phyloP scores from a whole-genome alignment of 2,797 vertebrate genomes.

The Cichlasoma orientale region DNA sequence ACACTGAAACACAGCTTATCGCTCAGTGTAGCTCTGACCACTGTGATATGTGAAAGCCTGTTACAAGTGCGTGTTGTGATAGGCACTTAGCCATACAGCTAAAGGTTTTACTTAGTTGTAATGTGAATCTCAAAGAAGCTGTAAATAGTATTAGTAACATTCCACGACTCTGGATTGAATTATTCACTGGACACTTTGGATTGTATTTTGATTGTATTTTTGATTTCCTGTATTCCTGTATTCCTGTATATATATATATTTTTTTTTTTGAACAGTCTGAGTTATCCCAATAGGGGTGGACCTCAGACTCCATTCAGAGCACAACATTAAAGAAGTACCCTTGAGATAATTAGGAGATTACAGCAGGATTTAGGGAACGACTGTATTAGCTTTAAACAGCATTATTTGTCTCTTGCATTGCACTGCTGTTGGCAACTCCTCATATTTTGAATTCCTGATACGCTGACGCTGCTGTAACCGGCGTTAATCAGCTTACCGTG shows the following conservation, averaged over 20 bases:
- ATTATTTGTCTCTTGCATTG: slow-evolving; percentile 23
- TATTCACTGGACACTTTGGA: slow-evolving; percentile 32
- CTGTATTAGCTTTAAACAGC: slow-evolving; percentile 27
- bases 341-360: slow-evolving; percentile 16
- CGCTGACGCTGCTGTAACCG: slow-evolving; percentile 38
- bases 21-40: slow-evolving; percentile 52
- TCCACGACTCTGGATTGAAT: slow-evolving; percentile 44
- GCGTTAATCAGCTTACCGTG: slow-evolving; percentile 19
- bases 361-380: slow-evolving; percentile 19
- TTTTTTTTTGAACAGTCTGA: not conserved
- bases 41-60: slow-evolving; percentile 50
- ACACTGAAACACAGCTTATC: slow-evolving; percentile 34
- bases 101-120: not conserved
- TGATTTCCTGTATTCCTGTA: not conserved
- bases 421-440: slow-evolving; percentile 11
- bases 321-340: not conserved
- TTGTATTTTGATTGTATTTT: slow-evolving; percentile 24
- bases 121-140: slow-evolving; percentile 13
- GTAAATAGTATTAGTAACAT: slow-evolving; percentile 39
- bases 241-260: not conserved
- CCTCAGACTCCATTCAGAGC: slow-evolving; percentile 17
- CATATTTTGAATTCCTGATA: slow-evolving; percentile 7
- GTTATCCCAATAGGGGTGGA: not conserved
- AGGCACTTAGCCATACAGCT: not conserved
- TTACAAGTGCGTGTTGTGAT: not conserved